Evolutionary conservation across 2,113 vertebrate species (phyloP), one percentile per base, ranked within the genome.

Genomic region (Sinocyclocheilus maitianheensis): DNA sequence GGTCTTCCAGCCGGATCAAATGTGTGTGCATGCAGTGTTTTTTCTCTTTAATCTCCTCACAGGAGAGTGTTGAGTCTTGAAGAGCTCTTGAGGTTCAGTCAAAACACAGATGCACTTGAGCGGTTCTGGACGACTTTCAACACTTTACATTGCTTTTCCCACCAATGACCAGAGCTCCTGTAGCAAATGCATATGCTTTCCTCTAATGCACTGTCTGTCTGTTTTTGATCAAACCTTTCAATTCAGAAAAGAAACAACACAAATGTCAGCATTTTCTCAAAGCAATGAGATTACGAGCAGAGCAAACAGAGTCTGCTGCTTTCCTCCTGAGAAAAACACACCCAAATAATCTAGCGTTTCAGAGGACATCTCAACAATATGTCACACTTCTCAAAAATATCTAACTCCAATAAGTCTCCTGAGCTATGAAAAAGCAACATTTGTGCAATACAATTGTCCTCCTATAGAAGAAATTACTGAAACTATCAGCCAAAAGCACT

Each of bases 21-120:
- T 71, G 86, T 53, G 75, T 65, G 74, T 83, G 63, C 13, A 8
- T 34, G 26, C 26, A 30, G 63, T 34, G 14, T 30, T 30, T 67
- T 51, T 60, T 43, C 65, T 51, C 74, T 77, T 67, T 83, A 81
- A 77, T 80, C 82, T 90, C 30, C 34, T 71, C 82, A 81, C 84
- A 77, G 75, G 48, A 87, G 90, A 91, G 84, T 34, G 84, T 78
- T 85, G 77, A 86, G 76, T 74, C 83, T 76, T 93, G 86, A 87
- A 91, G 91, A 85, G 88, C 90, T 91, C 89, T 92, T 91, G 65
- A 84, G 87, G 77, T 80, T 92, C 89, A 90, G 90, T 91, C 88
- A 92, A 93, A 94, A 94, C 92, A 92, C 83, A 88, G 92, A 91
- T 63, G 87, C 87, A 93, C 93, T 94, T 93, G 92, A 94, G 92